Conservation (phyloP, 2,797 vertebrate species). For the Diplodus sargus region DNA sequence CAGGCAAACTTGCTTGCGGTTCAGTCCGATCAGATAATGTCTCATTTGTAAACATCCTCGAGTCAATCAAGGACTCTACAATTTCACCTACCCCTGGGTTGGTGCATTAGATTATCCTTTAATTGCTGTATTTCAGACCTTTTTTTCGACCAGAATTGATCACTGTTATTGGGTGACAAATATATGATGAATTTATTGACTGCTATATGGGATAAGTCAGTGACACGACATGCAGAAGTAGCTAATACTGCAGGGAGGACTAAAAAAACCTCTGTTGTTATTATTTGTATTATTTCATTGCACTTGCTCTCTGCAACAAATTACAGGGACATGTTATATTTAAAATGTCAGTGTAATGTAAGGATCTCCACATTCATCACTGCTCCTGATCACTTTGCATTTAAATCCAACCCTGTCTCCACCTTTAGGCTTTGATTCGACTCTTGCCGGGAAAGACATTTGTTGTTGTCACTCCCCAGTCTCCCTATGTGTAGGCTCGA, state of each 20-base stretch:
- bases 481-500: neutral
- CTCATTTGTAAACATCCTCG: too few species aligned
- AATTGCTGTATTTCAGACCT: too few species aligned
- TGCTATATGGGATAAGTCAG: too few species aligned
- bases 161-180: too few species aligned
- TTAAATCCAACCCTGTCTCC: conserved; percentile 1
- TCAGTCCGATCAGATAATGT: too few species aligned
- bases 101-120: too few species aligned
- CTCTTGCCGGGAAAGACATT: neutral
- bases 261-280: neutral
- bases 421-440: neutral
- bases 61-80: too few species aligned
- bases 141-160: too few species aligned
- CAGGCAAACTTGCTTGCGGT: too few species aligned
- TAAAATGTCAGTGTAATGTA: neutral
- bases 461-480: conserved; percentile 6
- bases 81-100: too few species aligned
- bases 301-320: neutral
- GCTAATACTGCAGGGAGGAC: neutral
- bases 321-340: neutral
- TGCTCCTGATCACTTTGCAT: conserved; percentile 18
- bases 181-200: too few species aligned
- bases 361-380: conserved; percentile 9
- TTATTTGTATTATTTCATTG: neutral
- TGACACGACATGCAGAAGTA: too few species aligned